These are phyloP conservation scores for Urocyon cinereoargenteus DNA, from an alignment of 2,797 vertebrate genomes.

Conservation along the genomic window DNA sequence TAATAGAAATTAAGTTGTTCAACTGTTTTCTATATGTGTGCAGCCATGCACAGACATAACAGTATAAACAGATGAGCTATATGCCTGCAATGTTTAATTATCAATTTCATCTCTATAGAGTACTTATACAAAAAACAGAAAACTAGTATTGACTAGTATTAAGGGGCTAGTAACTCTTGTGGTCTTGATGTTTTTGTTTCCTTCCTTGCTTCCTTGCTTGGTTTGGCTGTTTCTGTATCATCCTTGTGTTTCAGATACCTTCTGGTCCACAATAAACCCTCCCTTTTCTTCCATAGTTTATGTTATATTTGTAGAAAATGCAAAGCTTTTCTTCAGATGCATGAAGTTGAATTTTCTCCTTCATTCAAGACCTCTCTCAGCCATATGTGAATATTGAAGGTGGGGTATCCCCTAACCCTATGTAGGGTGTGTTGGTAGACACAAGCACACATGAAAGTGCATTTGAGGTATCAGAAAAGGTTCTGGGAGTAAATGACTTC, in stretches of 20 bases:
- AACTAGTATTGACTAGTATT: neutral
- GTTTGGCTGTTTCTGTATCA: neutral
- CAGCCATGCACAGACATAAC: neutral
- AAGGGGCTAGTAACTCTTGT: neutral
- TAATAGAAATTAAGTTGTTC: neutral
- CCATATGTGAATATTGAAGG: neutral
- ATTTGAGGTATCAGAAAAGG: neutral
- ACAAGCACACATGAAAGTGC: too few relatives aligned
- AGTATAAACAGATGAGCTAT: neutral
- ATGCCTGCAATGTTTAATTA: neutral
- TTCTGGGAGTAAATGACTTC: neutral
- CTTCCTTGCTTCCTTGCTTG: neutral
- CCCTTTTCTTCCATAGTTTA: neutral
- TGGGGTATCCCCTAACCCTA: neutral
- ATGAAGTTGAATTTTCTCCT: neutral
- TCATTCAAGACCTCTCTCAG: neutral
- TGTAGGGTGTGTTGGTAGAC: neutral
- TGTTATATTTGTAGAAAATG: neutral
- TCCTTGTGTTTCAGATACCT: neutral
- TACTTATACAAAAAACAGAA: neutral
- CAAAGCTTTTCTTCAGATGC: neutral
- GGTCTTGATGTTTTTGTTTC: neutral
- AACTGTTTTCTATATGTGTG: neutral
- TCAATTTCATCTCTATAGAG: neutral
- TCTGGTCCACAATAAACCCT: neutral